Evolutionary conservation across 2,113 vertebrate species (phyloP).

Genomic region (Mohoua ochrocephala): DNA sequence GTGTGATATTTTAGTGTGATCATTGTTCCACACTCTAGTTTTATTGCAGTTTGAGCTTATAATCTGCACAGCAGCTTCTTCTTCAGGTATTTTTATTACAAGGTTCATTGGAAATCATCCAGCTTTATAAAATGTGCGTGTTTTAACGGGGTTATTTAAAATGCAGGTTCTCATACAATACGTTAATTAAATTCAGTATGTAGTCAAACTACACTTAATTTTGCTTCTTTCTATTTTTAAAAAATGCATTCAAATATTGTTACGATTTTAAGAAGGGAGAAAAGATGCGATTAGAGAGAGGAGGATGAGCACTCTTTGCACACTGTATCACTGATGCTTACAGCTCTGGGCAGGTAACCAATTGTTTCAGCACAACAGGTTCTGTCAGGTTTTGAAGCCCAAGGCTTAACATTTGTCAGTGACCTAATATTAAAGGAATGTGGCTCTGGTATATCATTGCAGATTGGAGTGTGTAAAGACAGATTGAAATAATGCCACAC

Average conservation of each 20-base stretch:
- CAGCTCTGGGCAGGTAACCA: constrained; percentile 13
- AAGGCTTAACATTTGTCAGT: constrained; percentile 46
- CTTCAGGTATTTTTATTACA: neutral
- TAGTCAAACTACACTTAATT: neutral
- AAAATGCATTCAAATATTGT: neutral
- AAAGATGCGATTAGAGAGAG: neutral
- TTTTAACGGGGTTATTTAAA: constrained; percentile 12
- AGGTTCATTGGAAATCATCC: neutral
- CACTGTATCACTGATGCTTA: neutral
- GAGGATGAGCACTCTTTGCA: neutral
- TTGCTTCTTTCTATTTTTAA: neutral
- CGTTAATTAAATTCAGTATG: neutral
- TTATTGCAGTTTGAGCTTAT: neutral
- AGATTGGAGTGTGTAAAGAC: neutral
- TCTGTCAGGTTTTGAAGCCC: constrained; percentile 48
- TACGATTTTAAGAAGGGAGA: neutral
- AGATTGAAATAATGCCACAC: neutral
- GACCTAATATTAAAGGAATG: constrained; percentile 54
- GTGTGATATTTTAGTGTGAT: neutral
- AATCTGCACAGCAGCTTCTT: neutral
- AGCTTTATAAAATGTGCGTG: neutral
- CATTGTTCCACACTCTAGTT: neutral
- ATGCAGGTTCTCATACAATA: neutral
- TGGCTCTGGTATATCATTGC: neutral
- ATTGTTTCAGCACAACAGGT: constrained; percentile 3